Conservation (phyloP, 2,797 vertebrate species). For the Lithobates pipiens region DNA sequence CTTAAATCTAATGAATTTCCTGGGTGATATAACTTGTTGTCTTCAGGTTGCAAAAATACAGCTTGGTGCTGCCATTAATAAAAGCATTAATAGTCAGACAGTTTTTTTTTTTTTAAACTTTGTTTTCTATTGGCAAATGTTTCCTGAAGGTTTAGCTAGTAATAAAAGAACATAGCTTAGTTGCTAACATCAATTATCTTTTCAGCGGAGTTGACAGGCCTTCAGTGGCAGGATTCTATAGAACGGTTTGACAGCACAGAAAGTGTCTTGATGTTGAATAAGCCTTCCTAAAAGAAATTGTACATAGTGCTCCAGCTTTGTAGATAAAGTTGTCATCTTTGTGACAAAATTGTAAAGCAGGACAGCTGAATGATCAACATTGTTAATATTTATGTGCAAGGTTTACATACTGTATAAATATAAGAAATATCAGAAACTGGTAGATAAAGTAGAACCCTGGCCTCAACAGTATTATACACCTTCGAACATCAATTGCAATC, state of each 20-base stretch:
- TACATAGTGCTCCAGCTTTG: not conserved
- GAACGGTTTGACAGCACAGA: constrained; percentile 4
- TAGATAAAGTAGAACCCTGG: no score
- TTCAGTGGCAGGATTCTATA: not conserved
- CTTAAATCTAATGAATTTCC: not conserved
- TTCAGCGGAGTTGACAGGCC: constrained; percentile 20
- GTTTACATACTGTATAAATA: no score
- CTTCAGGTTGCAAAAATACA: not conserved
- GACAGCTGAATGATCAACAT: no score
- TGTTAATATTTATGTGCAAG: no score
- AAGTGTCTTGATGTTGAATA: not conserved
- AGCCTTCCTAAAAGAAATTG: not conserved
- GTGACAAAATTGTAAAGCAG: no score
- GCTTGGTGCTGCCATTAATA: not conserved
- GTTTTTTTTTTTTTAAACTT: not conserved
- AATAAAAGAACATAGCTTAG: constrained; percentile 18
- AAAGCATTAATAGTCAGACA: not conserved
- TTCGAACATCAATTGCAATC: no score
- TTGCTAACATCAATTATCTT: constrained; percentile 33
- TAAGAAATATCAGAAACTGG: no score
- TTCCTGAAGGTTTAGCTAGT: not conserved
- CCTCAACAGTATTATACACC: no score
- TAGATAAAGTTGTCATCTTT: not conserved
- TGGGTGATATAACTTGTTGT: not conserved
- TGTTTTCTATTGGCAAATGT: not conserved